Base-by-base conservation (phyloP, 2,888 invertebrate species). In the Tryphoninae sp. region DNA sequence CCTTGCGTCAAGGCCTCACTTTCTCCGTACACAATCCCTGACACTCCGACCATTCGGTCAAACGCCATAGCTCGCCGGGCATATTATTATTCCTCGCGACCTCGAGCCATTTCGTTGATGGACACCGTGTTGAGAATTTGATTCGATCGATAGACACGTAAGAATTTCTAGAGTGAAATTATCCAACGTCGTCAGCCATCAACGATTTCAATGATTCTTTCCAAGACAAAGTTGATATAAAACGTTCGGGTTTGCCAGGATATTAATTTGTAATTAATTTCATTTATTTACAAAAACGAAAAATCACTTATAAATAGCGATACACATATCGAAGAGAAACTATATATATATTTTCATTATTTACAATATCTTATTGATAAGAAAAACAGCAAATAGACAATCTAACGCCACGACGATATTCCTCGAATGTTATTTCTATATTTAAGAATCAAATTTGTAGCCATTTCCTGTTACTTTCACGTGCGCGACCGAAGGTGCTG, bases 401-500 rank as follows among this genome's bases (percentile, higher is more conserved):
- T 33, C 6, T 1, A 33, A 33, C 33, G 6, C 1, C 33, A 33
- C 33, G 33, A 6, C 33, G 26, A 68, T 49, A 67, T 67, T 16
- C 9, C 8, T 19, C 8, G 55, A 75, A 58, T 22, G 33, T n/a
- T 45, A 49, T 62, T 42, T 59, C 33, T 45, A 73, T 59, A 9
- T 79, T 87, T 75, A 91, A 78, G 90, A 90, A 74, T 90, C 86
- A 59, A 90, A 89, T 80, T 90, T 89, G 74, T 90, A 90, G 23
- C 90, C 90, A 77, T 92, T 92, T 72, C 93, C 93, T 9, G 89
- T 90, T 84, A 92, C 92, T 85, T 92, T 93, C 0, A 93, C 93
- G 73, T 92, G 93, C 7, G 94, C 92, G 1, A 93, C 93, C 33
- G 92, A 90, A 53, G 92, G 91, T 0, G 93, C 92, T 19, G 93